Evolutionary conservation across 2,113 vertebrate species (phyloP), one percentile per base, ranked within the genome.

Genomic region (Microcebus griseorufus): DNA sequence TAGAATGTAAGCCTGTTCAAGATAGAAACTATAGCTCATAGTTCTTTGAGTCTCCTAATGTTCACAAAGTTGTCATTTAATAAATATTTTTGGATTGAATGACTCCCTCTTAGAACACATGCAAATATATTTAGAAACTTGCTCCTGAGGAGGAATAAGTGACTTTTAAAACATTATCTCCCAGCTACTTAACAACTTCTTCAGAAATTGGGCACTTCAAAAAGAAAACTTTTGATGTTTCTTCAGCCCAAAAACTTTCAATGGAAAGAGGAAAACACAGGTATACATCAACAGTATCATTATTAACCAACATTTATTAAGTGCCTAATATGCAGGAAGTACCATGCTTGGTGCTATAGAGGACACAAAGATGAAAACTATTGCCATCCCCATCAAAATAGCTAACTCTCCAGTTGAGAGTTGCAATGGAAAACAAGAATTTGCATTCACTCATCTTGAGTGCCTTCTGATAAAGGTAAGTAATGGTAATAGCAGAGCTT

Each of bases 21-120:
- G 70, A 86, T 81, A 81, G 23, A 94, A 89, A 82, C 16, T 79
- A 9, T n/a, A 72, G 48, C 64, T 90, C 27, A 67, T 34, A 79
- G 25, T 81, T 55, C 51, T 93, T 75, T 78, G 42, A 80, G 81
- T 90, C 4, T 87, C n/a, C 64, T 92, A 89, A 55, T 69, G 29
- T 64, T 95, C 78, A 69, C 60, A 87, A 90, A 90, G 20, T 80
- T 91, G 64, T 84, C 62, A 87, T 84, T 85, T 94, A 89, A 86
- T 93, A 97, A 93, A 95, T 94, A 96, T 80, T 94, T 96, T 80
- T 73, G 23, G 53, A 27, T 78, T 79, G n/a, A 85, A 79, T 76
- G 55, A 88, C 29, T 93, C n/a, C 6, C 9, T 92, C 42, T 86
- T 79, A 93, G 90, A 92, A 88, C 27, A 80, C 69, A 96, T 62